phyloP scores from a whole-genome alignment of 2,888 invertebrate species.

The Lochmaea crataegi region DNA sequence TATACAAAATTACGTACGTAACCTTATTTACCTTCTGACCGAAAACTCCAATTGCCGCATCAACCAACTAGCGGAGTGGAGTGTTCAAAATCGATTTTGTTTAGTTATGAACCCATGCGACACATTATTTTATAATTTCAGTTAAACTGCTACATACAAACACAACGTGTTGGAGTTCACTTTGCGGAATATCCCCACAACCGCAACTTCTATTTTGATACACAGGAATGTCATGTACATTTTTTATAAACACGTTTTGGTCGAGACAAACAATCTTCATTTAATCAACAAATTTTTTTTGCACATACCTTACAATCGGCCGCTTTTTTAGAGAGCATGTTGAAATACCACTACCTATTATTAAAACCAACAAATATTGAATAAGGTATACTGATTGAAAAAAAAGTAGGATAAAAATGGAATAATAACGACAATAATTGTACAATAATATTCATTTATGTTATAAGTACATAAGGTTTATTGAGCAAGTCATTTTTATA shows the following conservation, averaged over 20 bases:
- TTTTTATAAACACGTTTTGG: neutral
- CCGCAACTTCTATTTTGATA: conserved; percentile 17
- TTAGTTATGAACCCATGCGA: neutral
- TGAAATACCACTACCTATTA: too few species aligned
- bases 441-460: too few species aligned
- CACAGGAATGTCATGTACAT: neutral
- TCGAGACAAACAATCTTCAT: neutral
- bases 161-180: conserved; percentile 3
- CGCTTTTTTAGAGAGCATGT: too few species aligned
- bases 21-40: neutral
- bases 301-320: too few species aligned
- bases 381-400: too few species aligned
- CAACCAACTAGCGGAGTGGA: neutral
- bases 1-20: neutral
- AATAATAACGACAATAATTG: too few species aligned
- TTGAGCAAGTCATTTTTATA: too few species aligned
- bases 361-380: too few species aligned
- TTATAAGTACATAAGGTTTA: too few species aligned
- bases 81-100: neutral
- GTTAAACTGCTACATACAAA: conserved; percentile 3
- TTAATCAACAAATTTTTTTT: too few species aligned
- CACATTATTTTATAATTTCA: conserved; percentile 13
- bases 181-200: conserved; percentile 5
- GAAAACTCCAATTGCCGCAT: neutral
- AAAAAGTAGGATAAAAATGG: too few species aligned